phyloP scores from a whole-genome alignment of 2,888 invertebrate species.

The Trichogramma dendrolimi region DNA sequence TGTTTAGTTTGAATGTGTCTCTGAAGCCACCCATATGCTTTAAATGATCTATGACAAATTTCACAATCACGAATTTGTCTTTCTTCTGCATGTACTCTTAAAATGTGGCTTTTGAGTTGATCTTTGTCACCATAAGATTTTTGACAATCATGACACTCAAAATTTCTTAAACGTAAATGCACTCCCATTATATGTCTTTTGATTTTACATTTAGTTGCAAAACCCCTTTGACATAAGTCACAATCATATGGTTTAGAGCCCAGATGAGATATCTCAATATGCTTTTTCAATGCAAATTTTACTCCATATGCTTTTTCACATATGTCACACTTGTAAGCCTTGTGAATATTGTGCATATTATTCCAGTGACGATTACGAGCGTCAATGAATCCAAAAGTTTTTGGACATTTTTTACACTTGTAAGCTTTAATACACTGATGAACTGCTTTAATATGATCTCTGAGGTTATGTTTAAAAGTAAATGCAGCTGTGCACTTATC shows the following conservation, averaged over 20 bases:
- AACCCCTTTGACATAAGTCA: not conserved
- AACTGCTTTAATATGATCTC: not conserved
- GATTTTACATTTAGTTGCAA: not conserved
- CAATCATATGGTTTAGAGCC: not conserved
- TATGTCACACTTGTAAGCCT: not conserved
- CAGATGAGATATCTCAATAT: not conserved
- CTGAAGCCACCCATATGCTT: no score
- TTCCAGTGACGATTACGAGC: not conserved
- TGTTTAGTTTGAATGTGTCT: no score
- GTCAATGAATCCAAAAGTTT: not conserved
- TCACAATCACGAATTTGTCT: no score
- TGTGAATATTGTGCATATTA: not conserved
- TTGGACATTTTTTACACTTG: not conserved
- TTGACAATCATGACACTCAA: no score
- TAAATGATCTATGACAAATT: no score
- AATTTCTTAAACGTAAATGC: no score
- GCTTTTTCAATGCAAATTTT: not conserved
- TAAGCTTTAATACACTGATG: not conserved
- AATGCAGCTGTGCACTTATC: not conserved
- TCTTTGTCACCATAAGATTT: no score
- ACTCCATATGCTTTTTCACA: not conserved
- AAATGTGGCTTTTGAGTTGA: no score
- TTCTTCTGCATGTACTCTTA: no score
- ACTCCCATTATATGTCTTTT: not conserved
- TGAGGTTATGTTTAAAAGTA: not conserved